Conservation (phyloP, 2,888 invertebrate genomes). For the Eupithecia subfuscata region DNA sequence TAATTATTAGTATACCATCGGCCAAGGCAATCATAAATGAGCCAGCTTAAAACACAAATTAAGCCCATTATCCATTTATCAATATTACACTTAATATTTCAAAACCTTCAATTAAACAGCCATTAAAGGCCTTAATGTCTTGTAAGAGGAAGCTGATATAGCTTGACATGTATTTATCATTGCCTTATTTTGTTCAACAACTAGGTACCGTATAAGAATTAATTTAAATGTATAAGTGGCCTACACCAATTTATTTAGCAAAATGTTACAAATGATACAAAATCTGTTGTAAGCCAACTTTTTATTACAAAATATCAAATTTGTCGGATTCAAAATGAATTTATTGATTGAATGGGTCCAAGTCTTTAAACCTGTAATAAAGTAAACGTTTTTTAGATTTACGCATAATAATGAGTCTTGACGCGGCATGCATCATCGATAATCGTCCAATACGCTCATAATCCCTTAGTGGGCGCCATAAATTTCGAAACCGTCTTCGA, state of each 20-base stretch:
- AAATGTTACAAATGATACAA: conserved; percentile 15
- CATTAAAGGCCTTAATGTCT: conserved; percentile 41
- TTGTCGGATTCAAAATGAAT: conserved; percentile 29
- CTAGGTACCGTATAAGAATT: conserved; percentile 18
- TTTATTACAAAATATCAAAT: conserved; percentile 24
- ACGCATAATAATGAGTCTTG: conserved; percentile 43
- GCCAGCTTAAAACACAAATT: conserved; percentile 31
- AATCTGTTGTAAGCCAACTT: conserved; percentile 1
- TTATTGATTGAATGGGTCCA: conserved; percentile 28
- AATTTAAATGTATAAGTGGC: conserved; percentile 26
- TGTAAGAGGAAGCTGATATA: conserved; percentile 45
- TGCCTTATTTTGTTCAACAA: conserved; percentile 23
- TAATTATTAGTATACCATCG: conserved; percentile 10
- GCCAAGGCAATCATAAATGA: conserved; percentile 22
- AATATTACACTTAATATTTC: conserved; percentile 40
- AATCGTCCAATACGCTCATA: conserved; percentile 49
- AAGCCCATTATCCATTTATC: conserved; percentile 39
- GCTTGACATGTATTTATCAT: conserved; percentile 39
- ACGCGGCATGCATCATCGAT: conserved; percentile 47
- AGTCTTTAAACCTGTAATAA: conserved; percentile 33
- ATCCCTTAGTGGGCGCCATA: conserved; percentile 60
- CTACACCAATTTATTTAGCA: conserved; percentile 14
- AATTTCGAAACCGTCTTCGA: conserved; percentile 54
- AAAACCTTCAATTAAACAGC: conserved; percentile 41
- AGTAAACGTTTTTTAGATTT: conserved; percentile 31